Evolutionary conservation across 2,797 vertebrate genomes (phyloP).

Genomic region (Hydrolagus colliei): DNA sequence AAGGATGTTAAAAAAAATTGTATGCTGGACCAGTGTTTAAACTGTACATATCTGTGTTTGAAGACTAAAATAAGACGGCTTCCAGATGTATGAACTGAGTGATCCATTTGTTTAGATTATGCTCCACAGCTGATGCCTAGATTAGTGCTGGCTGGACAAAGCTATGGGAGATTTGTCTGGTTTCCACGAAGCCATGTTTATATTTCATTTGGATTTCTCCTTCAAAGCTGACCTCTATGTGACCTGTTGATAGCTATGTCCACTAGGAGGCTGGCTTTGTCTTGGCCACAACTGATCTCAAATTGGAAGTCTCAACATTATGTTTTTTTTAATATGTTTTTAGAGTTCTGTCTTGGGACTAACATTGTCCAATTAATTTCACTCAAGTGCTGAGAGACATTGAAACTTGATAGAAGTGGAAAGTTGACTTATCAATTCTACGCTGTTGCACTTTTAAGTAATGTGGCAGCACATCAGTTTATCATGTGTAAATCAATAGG

Average conservation of each 20-base stretch:
- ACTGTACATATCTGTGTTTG: conserved; percentile 44
- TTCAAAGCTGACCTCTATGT: conserved; percentile 70
- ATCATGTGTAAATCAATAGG: not conserved
- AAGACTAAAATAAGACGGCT: conserved; percentile 72
- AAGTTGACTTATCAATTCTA: not conserved
- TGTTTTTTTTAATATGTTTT: conserved; percentile 4
- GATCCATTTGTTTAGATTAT: conserved; percentile 89
- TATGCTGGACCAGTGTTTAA: conserved; percentile 42
- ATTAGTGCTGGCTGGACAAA: conserved; percentile 81
- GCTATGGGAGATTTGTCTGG: conserved; percentile 73
- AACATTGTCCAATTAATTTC: conserved; percentile 18
- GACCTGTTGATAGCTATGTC: conserved; percentile 71
- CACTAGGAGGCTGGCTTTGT: conserved; percentile 51
- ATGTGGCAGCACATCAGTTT: not conserved
- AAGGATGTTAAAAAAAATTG: conserved; percentile 35
- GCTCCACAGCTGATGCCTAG: conserved; percentile 81
- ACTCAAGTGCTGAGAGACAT: not conserved
- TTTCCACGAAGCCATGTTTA: conserved; percentile 75
- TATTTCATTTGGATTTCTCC: conserved; percentile 78
- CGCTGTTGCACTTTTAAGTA: not conserved
- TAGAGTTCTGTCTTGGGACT: conserved; percentile 23
- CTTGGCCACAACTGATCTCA: conserved; percentile 38
- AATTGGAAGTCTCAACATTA: conserved; percentile 31
- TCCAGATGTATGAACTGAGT: conserved; percentile 79
- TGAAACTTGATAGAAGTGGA: not conserved